Percentiles rank a stretch among this genome's conserved stretches.
Conservation (phyloP, 1,140 invertebrate genomes). For the Pararge aegeria region DNA sequence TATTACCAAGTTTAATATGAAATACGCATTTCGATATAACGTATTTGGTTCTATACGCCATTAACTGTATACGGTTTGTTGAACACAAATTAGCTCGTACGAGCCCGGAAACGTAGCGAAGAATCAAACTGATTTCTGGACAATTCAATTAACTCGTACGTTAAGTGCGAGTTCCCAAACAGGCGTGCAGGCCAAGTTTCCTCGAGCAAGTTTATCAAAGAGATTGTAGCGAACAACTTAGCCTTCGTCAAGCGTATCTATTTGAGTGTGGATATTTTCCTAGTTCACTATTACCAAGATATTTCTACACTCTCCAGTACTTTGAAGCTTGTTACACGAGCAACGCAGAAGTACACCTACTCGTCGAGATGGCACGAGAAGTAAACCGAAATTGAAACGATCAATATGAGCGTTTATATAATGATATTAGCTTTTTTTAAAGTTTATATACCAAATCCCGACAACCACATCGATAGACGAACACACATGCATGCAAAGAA, state of each 20-base stretch:
- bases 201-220: constrained; percentile 68
- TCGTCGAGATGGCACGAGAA: too few relatives aligned
- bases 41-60: not conserved
- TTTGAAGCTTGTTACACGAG: not conserved
- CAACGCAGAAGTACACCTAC: not conserved
- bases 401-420: too few relatives aligned
- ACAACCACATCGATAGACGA: too few relatives aligned
- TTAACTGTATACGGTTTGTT: not conserved
- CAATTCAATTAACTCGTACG: constrained; percentile 72
- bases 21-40: too few relatives aligned
- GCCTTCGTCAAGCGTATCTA: constrained; percentile 48
- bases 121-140: constrained; percentile 68
- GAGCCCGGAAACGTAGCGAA: constrained; percentile 22
- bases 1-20: too few relatives aligned
- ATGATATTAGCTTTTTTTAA: too few relatives aligned
- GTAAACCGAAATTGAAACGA: not conserved
- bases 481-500: too few relatives aligned
- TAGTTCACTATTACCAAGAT: constrained; percentile 18
- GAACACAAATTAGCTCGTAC: constrained; percentile 1
- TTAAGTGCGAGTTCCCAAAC: constrained; percentile 71
- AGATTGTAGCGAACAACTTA: constrained; percentile 72
- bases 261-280: constrained; percentile 37
- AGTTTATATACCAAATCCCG: too few relatives aligned
- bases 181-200: constrained; percentile 58
- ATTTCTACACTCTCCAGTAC: constrained; percentile 7